These are phyloP conservation scores for Tetramorium alpestre DNA, from an alignment of 1,140 invertebrate species.

Conservation along the genomic window DNA sequence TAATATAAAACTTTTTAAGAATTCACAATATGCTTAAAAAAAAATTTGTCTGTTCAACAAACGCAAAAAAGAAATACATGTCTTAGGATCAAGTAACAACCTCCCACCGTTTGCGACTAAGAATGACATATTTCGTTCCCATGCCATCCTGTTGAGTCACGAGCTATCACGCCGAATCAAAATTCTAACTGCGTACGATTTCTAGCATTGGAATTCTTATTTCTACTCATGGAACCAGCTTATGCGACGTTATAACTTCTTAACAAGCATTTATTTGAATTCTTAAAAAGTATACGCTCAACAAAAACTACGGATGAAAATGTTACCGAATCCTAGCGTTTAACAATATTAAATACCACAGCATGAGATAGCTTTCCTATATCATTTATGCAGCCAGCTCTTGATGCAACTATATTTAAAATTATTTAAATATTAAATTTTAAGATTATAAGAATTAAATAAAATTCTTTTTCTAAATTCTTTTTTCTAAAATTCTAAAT, in stretches of 20 bases:
- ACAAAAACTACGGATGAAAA: neutral
- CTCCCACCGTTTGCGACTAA: neutral
- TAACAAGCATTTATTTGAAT: conserved; percentile 62
- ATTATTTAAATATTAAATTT: neutral
- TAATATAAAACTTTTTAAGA: neutral
- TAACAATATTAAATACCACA: neutral
- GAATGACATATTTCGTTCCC: conserved; percentile 42
- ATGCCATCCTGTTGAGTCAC: conserved; percentile 13
- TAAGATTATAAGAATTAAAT: neutral
- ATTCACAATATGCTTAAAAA: neutral
- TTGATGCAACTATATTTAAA: neutral
- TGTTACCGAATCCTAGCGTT: neutral
- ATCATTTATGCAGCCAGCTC: neutral
- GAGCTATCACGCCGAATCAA: conserved; percentile 16
- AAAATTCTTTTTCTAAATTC: neutral
- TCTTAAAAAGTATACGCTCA: neutral
- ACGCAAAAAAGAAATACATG: neutral
- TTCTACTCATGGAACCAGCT: neutral
- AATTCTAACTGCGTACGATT: conserved; percentile 63
- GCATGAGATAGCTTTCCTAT: neutral
- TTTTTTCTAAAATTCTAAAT: neutral
- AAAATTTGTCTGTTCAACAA: neutral
- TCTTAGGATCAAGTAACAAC: neutral
- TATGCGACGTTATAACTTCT: conserved; percentile 32
- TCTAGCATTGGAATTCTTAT: conserved; percentile 62